Evolutionary conservation across 1,140 invertebrate genomes (phyloP).

Genomic region (Copidosoma floridanum): DNA sequence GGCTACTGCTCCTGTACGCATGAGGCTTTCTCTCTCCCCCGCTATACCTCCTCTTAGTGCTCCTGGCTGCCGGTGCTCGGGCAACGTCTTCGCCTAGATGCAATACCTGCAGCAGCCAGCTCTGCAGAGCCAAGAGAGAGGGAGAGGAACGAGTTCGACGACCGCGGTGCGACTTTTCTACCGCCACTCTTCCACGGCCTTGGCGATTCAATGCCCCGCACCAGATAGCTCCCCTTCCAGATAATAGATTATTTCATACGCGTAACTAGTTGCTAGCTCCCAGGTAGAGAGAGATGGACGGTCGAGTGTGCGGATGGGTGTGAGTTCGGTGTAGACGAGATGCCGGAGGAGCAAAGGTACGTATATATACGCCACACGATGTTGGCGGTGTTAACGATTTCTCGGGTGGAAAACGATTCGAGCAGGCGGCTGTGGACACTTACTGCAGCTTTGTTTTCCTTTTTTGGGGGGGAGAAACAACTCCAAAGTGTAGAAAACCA

Average conservation of each 20-base stretch:
- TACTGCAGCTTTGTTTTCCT: too few species aligned
- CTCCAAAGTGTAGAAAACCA: too few species aligned
- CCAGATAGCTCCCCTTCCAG: conserved; percentile 52
- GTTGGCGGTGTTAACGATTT: neutral
- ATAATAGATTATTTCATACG: conserved; percentile 55
- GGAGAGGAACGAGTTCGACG: conserved; percentile 42
- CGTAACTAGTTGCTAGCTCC: conserved; percentile 46
- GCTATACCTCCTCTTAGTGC: too few species aligned
- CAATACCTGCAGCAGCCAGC: neutral
- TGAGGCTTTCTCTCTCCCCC: too few species aligned
- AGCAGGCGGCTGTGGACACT: too few species aligned
- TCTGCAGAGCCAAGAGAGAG: too few species aligned
- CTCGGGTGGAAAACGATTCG: neutral
- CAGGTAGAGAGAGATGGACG: conserved; percentile 16
- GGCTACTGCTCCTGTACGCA: too few species aligned
- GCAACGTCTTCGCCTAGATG: too few species aligned
- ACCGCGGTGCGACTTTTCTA: conserved; percentile 50
- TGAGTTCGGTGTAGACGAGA: neutral
- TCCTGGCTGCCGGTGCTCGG: too few species aligned
- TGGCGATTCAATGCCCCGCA: conserved; percentile 56
- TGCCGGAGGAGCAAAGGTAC: neutral
- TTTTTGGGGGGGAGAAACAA: too few species aligned
- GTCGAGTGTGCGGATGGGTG: neutral
- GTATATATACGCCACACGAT: neutral
- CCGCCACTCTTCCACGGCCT: conserved; percentile 47